Percentiles rank a stretch among this genome's conserved stretches.
These are phyloP conservation scores for Drosophila virilis DNA, from an alignment of 1,140 invertebrate genomes.

Conservation along the genomic window DNA sequence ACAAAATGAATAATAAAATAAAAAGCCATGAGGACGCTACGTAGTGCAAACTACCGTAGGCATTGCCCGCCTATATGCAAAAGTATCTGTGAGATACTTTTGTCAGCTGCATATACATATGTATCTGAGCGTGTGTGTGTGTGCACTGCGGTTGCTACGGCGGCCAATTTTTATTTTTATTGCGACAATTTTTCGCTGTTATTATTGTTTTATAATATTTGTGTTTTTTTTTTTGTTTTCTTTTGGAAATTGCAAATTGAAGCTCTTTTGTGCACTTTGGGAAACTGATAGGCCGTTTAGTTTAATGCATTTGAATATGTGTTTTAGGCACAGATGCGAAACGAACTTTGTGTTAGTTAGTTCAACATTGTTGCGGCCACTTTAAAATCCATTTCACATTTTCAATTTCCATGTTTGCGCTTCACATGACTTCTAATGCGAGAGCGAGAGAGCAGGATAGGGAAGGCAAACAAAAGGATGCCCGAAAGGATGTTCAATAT, in stretches of 20 bases:
- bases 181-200: slow-evolving; percentile 72
- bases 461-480: slow-evolving; percentile 58
- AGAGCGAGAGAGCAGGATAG: slow-evolving; percentile 2
- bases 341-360: slow-evolving; percentile 15
- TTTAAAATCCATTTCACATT: slow-evolving; percentile 40
- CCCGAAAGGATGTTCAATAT: slow-evolving; percentile 75
- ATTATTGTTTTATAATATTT: slow-evolving; percentile 28
- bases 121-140: slow-evolving; percentile 33
- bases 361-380: slow-evolving; percentile 8
- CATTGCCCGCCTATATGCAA: slow-evolving; percentile 31
- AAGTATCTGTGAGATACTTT: slow-evolving; percentile 78
- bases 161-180: slow-evolving; percentile 71
- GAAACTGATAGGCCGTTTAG: slow-evolving; percentile 72
- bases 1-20: slow-evolving; percentile 12
- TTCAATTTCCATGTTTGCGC: slow-evolving; percentile 53
- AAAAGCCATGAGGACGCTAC: slow-evolving; percentile 47
- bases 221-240: slow-evolving; percentile 27
- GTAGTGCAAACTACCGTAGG: slow-evolving; percentile 62
- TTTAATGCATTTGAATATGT: background rate
- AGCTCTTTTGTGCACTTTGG: slow-evolving; percentile 16
- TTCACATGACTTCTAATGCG: slow-evolving; percentile 67
- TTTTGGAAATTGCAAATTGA: slow-evolving; percentile 8
- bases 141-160: slow-evolving; percentile 74
- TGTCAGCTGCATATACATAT: slow-evolving; percentile 46
- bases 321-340: slow-evolving; percentile 1